Percentiles rank a stretch among this genome's conserved stretches.
These are phyloP conservation scores for Julus scandinavius DNA, from an alignment of 2,888 invertebrate genomes.

Conservation along the genomic window DNA sequence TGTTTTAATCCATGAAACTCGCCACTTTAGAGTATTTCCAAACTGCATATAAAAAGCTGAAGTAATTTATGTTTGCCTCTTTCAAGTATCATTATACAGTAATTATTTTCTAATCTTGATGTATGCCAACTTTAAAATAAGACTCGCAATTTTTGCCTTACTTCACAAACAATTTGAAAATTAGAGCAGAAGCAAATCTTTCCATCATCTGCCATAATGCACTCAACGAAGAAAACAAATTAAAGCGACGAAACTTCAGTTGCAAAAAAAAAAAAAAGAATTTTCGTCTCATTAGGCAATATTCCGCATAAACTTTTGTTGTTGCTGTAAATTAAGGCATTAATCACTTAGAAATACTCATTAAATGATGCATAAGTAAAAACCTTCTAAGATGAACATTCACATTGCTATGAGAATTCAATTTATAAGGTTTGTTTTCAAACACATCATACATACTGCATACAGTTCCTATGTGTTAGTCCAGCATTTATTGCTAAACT, in stretches of 20 bases:
- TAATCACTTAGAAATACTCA: neutral
- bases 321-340: neutral
- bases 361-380: neutral
- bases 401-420: neutral
- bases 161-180: neutral
- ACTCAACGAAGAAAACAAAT: neutral
- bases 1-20: too few relatives aligned
- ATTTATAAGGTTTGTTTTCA: neutral
- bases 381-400: neutral
- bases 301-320: neutral
- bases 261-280: neutral
- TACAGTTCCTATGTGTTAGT: too few relatives aligned
- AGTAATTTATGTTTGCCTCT: neutral
- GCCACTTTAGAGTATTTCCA: neutral
- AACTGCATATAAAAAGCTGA: too few relatives aligned
- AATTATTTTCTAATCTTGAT: neutral
- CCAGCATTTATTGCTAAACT: too few relatives aligned
- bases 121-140: neutral
- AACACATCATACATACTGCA: too few relatives aligned
- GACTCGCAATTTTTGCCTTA: neutral
- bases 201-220: neutral
- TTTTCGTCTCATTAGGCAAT: constrained; percentile 37
- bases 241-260: neutral
- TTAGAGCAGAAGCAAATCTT: neutral
- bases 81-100: neutral